These are phyloP conservation scores for Cryptocephalus moraei DNA, from an alignment of 2,888 invertebrate species.

Conservation along the genomic window DNA sequence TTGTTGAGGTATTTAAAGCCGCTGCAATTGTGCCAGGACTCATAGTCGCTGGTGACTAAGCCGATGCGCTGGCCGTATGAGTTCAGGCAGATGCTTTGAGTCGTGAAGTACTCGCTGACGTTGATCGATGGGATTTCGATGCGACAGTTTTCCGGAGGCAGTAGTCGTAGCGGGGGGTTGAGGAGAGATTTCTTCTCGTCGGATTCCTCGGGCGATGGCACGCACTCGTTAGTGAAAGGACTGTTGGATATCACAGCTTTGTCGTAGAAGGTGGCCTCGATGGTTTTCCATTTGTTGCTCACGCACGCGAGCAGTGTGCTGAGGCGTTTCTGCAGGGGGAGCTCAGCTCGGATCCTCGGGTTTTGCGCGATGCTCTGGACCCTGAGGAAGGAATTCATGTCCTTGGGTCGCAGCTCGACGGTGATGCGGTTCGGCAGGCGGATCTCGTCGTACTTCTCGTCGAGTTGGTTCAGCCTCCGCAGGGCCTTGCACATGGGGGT, in stretches of 20 bases:
- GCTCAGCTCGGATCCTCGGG: conserved; percentile 65
- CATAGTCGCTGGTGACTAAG: conserved; percentile 31
- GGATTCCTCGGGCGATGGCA: conserved; percentile 21
- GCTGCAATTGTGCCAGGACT: conserved; percentile 7
- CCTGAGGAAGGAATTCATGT: conserved; percentile 69
- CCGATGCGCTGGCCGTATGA: conserved; percentile 66
- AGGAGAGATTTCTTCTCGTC: conserved; percentile 19
- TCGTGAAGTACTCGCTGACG: conserved; percentile 66
- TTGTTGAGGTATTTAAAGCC: conserved; percentile 3
- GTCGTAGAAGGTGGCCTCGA: conserved; percentile 26
- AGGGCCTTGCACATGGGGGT: conserved; percentile 90
- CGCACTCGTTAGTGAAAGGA: conserved; percentile 18
- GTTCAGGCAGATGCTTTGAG: conserved; percentile 66
- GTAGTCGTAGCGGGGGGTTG: conserved; percentile 30
- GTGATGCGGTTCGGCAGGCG: conserved; percentile 69
- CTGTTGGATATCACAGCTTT: conserved; percentile 24
- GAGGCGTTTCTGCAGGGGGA: conserved; percentile 66
- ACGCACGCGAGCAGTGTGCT: conserved; percentile 61
- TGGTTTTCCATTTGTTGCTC: conserved; percentile 64
- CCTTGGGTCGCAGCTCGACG: conserved; percentile 66
- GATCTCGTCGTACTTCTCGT: conserved; percentile 63
- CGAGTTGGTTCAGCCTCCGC: conserved; percentile 75
- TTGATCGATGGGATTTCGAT: conserved; percentile 64
- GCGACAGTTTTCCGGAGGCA: conserved; percentile 49
- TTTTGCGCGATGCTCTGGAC: conserved; percentile 85